Percentiles rank a stretch among this genome's conserved stretches.
Evolutionary conservation across 2,113 vertebrate species (phyloP).

Genomic region (Silurus asotus): DNA sequence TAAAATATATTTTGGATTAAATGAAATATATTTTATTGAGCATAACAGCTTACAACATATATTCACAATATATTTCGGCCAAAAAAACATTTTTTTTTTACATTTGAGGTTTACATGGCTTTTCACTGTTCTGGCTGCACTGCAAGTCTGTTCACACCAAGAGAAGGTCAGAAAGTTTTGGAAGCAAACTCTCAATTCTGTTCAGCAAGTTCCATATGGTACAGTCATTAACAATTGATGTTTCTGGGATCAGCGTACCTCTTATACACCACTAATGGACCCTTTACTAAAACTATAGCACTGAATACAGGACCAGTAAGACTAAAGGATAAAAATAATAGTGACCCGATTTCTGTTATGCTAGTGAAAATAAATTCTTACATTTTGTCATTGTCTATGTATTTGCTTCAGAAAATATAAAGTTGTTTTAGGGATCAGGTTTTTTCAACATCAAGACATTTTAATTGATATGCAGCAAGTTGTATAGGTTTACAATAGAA

Average conservation of each 20-base stretch:
- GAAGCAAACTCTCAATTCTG: not conserved
- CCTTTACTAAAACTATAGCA: not conserved
- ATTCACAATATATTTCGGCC: too few species aligned
- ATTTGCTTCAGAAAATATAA: not conserved
- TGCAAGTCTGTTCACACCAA: slow-evolving; percentile 32
- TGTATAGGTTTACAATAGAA: not conserved
- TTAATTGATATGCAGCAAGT: not conserved
- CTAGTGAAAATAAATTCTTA: not conserved
- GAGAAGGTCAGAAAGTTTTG: slow-evolving; percentile 21
- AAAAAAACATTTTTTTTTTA: too few species aligned
- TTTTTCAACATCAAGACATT: not conserved
- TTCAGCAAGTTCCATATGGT: not conserved
- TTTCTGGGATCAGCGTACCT: not conserved
- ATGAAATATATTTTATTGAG: too few species aligned
- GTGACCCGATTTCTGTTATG: too few species aligned
- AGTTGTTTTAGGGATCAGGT: not conserved
- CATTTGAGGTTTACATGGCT: slow-evolving; percentile 22
- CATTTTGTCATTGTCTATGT: not conserved
- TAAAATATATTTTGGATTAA: too few species aligned
- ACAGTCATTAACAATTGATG: not conserved
- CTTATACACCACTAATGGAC: not conserved
- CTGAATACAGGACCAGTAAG: not conserved
- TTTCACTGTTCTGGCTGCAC: slow-evolving; percentile 23
- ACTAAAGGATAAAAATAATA: not conserved
- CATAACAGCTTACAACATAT: too few species aligned